Percentiles rank a stretch among this genome's conserved stretches.
phyloP scores from a whole-genome alignment of 2,888 invertebrate genomes.

The Chrysopilus asiliformis region DNA sequence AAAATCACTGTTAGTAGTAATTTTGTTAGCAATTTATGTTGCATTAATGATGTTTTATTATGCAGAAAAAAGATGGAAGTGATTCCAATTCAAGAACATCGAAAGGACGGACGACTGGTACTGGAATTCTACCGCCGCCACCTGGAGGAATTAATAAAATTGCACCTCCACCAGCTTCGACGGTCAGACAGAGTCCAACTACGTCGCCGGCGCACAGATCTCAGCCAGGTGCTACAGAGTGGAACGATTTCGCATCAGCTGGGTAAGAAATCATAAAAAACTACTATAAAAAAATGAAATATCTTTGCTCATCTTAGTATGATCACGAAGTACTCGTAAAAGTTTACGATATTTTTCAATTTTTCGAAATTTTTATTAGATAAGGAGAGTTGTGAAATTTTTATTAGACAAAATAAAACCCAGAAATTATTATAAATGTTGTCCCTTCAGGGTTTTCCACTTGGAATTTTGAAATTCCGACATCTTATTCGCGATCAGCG shows the following conservation, averaged over 20 bases:
- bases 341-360: slow-evolving; percentile 1
- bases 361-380: not conserved
- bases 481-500: too few relatives aligned
- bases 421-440: too few relatives aligned
- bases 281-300: not conserved
- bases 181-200: slow-evolving; percentile 29
- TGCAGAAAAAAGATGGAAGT: slow-evolving; percentile 76
- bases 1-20: slow-evolving; percentile 70
- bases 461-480: too few relatives aligned
- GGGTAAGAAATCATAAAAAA: slow-evolving; percentile 31
- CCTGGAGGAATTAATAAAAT: slow-evolving; percentile 54
- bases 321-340: not conserved
- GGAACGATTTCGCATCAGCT: slow-evolving; percentile 71
- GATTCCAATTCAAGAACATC: slow-evolving; percentile 52
- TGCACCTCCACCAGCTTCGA: slow-evolving; percentile 56
- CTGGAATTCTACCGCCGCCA: slow-evolving; percentile 69
- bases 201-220: slow-evolving; percentile 61
- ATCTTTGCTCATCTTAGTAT: not conserved
- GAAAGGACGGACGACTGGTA: slow-evolving; percentile 44
- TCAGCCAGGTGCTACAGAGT: slow-evolving; percentile 44
- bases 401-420: too few relatives aligned
- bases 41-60: slow-evolving; percentile 12
- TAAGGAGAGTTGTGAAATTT: not conserved
- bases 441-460: too few relatives aligned
- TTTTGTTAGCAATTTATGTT: slow-evolving; percentile 3